Percentiles rank a stretch among this genome's conserved stretches.
These are phyloP conservation scores for Lycodopsis pacificus DNA, from an alignment of 2,797 vertebrate genomes.

Conservation along the genomic window DNA sequence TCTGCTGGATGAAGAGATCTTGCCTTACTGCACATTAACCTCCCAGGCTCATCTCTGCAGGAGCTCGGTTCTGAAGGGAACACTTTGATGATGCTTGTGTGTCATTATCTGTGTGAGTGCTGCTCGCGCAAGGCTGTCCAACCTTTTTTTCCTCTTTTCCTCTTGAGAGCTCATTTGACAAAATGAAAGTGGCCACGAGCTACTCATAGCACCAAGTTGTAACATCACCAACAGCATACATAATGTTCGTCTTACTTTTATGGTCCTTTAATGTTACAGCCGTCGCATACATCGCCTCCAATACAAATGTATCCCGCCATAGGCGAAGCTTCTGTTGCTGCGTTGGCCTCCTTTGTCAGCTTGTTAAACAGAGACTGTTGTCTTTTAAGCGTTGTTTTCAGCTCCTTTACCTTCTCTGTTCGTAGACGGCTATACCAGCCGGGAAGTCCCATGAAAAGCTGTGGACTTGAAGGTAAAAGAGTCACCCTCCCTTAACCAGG, in stretches of 20 bases:
- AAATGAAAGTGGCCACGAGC: not conserved
- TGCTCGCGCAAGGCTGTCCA: not conserved
- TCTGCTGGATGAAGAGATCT: conserved; percentile 15
- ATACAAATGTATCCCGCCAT: not conserved
- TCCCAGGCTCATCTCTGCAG: conserved; percentile 4
- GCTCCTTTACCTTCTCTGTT: not conserved
- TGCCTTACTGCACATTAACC: conserved; percentile 24
- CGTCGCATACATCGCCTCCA: not conserved
- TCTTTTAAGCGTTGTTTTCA: too few relatives aligned
- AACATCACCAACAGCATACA: too few relatives aligned
- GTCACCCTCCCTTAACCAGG: not conserved
- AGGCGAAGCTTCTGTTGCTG: not conserved
- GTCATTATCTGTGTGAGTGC: conserved; percentile 29
- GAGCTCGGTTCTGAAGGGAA: conserved; percentile 4
- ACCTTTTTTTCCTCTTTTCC: not conserved
- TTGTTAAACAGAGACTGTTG: not conserved
- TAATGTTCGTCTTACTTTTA: too few relatives aligned
- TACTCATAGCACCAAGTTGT: too few relatives aligned
- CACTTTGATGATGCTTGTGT: conserved; percentile 11
- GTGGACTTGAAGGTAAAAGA: not conserved
- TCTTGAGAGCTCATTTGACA: not conserved
- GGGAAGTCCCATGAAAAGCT: not conserved
- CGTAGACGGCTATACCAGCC: not conserved
- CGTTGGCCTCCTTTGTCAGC: not conserved
- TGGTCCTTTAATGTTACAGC: too few relatives aligned